Percentiles rank a stretch among this genome's conserved stretches.
Conservation (phyloP, 2,113 vertebrate species). For the Crypturellus undulatus region DNA sequence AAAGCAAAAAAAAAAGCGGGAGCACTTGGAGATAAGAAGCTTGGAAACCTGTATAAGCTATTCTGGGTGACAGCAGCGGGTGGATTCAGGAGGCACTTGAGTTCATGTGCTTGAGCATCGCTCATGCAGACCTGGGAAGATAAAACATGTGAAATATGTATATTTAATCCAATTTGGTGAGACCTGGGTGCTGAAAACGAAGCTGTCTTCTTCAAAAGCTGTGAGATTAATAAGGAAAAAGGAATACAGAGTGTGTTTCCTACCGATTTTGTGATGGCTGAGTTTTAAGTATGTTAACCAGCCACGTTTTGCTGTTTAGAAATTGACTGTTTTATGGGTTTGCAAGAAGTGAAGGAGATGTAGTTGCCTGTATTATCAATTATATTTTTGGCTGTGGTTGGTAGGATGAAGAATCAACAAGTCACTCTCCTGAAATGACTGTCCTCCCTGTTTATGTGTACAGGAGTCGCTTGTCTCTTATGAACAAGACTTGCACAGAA, state of each 20-base stretch:
- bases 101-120: neutral
- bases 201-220: neutral
- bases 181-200: neutral
- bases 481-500: neutral
- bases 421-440: neutral
- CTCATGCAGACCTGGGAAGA: fast-evolving
- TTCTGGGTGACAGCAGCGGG: neutral
- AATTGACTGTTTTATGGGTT: neutral
- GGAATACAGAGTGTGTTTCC: fast-evolving
- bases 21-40: neutral
- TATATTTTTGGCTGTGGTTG: neutral
- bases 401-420: neutral
- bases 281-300: neutral
- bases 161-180: fast-evolving
- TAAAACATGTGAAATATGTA: fast-evolving
- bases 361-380: fast-evolving
- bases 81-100: neutral
- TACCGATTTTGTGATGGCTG: fast-evolving
- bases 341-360: neutral
- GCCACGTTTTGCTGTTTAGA: fast-evolving
- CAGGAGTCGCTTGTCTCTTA: too few relatives aligned
- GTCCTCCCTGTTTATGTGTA: fast-evolving
- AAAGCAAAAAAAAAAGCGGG: neutral
- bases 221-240: neutral
- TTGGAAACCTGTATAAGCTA: neutral